Base-by-base conservation (phyloP, 2,888 invertebrate species). In the Aphidius colemani region DNA sequence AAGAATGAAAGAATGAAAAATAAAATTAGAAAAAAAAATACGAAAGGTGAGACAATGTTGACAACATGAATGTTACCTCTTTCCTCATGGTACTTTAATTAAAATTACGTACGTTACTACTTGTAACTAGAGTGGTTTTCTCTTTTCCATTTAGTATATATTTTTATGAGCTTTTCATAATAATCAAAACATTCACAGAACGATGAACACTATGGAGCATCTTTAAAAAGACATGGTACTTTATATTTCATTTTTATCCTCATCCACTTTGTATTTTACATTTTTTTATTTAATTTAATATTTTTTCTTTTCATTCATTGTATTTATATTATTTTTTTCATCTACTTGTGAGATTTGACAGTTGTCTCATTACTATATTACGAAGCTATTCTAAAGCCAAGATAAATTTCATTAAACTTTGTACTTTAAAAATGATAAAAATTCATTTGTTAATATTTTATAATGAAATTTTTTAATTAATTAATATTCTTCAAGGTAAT, bases 111-210 rank as follows among this genome's bases (percentile, higher is more conserved):
- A 76, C 74, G 73, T 78, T 78, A 75, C 75, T 75, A 73, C 72
- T 71, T 73, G 72, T 76, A 74, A 75, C 73, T 67, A 70, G 73
- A 69, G 63, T 64, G 49, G 49, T 56, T 50, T 46, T 46, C 45
- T 40, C 62, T 58, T 49, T 48, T 62, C 57, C 45, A 57, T 65
- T 53, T 63, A 67, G 65, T 55, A 44, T 59, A 57, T 55, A 62
- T 49, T 69, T 79, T 80, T 76, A 80, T 77, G 80, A 80, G 79
- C 78, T 77, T 79, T 80, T 79, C 77, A 79, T 78, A 75, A 75
- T 67, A 67, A 67, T 66, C 64, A 66, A 45, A 44, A 48, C 60
- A 66, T 64, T 66, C 66, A 64, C 59, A 58, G 62, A 61, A 5
- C 30, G 5, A 30, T 30, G 30, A 30, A 30, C 30, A 30, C 30